phyloP scores from a whole-genome alignment of 2,888 invertebrate genomes.

The Nomada goodeniana region DNA sequence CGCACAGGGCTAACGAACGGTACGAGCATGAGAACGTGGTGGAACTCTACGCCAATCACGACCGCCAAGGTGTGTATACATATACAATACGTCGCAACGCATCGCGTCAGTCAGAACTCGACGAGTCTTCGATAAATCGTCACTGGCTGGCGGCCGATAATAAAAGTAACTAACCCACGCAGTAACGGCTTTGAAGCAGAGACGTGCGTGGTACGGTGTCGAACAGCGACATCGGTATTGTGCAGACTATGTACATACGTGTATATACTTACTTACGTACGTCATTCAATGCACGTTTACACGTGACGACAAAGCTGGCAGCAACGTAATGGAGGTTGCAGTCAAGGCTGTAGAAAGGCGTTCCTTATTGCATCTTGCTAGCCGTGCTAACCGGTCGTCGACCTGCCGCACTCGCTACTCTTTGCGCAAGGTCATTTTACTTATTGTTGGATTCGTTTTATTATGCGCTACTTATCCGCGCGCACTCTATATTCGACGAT shows the following conservation, averaged over 20 bases:
- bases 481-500: neutral
- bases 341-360: conserved; percentile 79
- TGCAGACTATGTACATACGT: neutral
- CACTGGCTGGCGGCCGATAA: neutral
- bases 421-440: conserved; percentile 69
- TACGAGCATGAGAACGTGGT: neutral
- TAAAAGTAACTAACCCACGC: conserved; percentile 19
- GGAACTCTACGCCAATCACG: neutral
- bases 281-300: conserved; percentile 55
- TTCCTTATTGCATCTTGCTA: conserved; percentile 59
- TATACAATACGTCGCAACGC: no score
- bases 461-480: neutral
- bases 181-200: conserved; percentile 5
- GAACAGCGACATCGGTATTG: conserved; percentile 34
- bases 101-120: neutral
- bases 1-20: neutral
- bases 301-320: conserved; percentile 53
- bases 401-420: conserved; percentile 40
- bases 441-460: conserved; percentile 52
- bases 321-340: conserved; percentile 72
- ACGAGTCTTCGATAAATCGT: neutral
- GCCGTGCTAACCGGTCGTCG: conserved; percentile 58
- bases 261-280: neutral
- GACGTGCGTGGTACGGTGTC: neutral
- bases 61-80: neutral